A percentile compares a stretch with the other conserved stretches of the same genome.
These are phyloP conservation scores for Drosophila bipectinata DNA, from an alignment of 1,140 invertebrate species.

Conservation along the genomic window DNA sequence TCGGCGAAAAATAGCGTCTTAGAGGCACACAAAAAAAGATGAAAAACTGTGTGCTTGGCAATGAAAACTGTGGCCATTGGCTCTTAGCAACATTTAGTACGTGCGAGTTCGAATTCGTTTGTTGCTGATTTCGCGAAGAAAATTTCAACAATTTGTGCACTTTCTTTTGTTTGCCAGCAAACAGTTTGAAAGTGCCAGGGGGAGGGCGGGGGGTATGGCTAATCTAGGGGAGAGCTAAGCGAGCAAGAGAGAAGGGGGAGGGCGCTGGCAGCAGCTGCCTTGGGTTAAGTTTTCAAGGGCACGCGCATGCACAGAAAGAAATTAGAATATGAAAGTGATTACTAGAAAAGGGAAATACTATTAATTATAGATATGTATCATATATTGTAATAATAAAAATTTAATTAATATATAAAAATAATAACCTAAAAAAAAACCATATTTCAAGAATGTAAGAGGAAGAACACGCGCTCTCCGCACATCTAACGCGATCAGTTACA, in stretches of 20 bases:
- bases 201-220: not conserved
- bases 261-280: slow-evolving; percentile 52
- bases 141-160: slow-evolving; percentile 80
- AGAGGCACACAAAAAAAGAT: slow-evolving; percentile 23
- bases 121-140: slow-evolving; percentile 59
- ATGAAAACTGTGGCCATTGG: slow-evolving; percentile 67
- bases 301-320: slow-evolving; percentile 55
- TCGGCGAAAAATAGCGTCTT: slow-evolving; percentile 55
- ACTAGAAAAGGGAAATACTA: not conserved
- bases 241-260: not conserved
- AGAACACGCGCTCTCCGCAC: slow-evolving; percentile 39
- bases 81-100: slow-evolving; percentile 60
- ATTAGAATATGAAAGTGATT: not conserved
- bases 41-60: slow-evolving; percentile 69
- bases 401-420: too few relatives aligned
- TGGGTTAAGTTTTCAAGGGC: slow-evolving; percentile 82
- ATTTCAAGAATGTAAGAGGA: not conserved
- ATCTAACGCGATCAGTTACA: slow-evolving; percentile 69
- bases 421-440: not conserved
- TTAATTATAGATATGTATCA: too few relatives aligned
- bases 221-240: not conserved
- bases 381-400: too few relatives aligned
- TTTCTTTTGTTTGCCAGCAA: slow-evolving; percentile 80
- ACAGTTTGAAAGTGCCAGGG: slow-evolving; percentile 53
- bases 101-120: slow-evolving; percentile 55